Conservation (phyloP, 2,888 invertebrate genomes). For the Drosophila merina region DNA sequence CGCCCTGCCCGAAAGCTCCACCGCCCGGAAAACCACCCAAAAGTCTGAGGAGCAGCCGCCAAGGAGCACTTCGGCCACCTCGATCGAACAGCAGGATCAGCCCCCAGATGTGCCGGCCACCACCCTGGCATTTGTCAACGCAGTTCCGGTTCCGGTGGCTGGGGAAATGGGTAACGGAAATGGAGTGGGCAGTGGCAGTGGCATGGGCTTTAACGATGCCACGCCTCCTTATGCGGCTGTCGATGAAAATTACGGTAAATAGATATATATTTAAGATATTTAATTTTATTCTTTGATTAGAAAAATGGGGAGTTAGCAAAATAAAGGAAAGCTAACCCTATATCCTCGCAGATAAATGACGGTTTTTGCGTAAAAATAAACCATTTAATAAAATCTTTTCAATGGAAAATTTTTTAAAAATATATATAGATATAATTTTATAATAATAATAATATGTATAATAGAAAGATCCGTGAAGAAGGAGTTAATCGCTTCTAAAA, state of each 20-base stretch:
- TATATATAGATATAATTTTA: too few species aligned
- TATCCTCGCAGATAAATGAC: too few species aligned
- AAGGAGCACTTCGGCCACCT: conserved; percentile 69
- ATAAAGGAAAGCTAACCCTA: too few species aligned
- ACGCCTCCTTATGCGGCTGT: conserved; percentile 81
- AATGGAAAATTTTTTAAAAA: too few species aligned
- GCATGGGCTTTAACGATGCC: conserved; percentile 62
- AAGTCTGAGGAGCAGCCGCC: conserved; percentile 13
- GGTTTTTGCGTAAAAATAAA: too few species aligned
- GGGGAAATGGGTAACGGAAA: conserved; percentile 48
- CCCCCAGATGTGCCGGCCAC: conserved; percentile 77
- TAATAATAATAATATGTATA: too few species aligned
- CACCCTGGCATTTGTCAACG: conserved; percentile 77
- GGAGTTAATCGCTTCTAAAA: too few species aligned
- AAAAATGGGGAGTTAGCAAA: too few species aligned
- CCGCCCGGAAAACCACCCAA: conserved; percentile 9
- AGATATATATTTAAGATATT: conserved; percentile 4
- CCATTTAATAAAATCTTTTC: too few species aligned
- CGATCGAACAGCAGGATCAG: conserved; percentile 81
- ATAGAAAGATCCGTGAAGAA: too few species aligned
- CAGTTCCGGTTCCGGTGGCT: conserved; percentile 59
- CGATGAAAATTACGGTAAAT: conserved; percentile 81
- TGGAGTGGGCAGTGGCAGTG: conserved; percentile 3
- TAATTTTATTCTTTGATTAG: too few species aligned
- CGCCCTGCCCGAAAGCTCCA: conserved; percentile 37